Evolutionary conservation across 2,797 vertebrate species (phyloP).

Genomic region (Enteromius afrohamiltoni): DNA sequence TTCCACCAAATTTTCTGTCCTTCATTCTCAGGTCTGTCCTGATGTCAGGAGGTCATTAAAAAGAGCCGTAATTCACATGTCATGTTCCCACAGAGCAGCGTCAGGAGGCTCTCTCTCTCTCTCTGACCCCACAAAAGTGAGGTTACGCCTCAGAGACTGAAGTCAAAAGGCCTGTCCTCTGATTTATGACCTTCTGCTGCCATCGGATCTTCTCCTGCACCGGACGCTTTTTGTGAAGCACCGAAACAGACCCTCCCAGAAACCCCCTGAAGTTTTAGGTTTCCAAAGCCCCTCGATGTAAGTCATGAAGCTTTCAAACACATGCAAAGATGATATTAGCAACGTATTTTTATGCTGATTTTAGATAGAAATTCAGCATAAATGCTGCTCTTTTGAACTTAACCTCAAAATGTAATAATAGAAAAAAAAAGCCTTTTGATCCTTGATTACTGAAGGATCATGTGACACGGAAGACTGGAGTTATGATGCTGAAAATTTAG

Average conservation of each 20-base stretch:
- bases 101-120: conserved; percentile 47
- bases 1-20: conserved; percentile 55
- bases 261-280: conserved; percentile 34
- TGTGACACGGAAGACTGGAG: neutral
- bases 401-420: neutral
- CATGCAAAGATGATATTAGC: neutral
- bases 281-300: conserved; percentile 10
- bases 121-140: conserved; percentile 63
- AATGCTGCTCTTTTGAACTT: neutral
- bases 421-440: too few relatives aligned
- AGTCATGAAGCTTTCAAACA: conserved; percentile 22
- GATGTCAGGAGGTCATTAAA: conserved; percentile 68
- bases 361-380: neutral
- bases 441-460: neutral
- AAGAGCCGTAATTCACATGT: conserved; percentile 63
- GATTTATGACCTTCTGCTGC: conserved; percentile 77
- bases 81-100: conserved; percentile 68
- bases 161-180: conserved; percentile 73
- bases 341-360: neutral
- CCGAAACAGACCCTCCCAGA: conserved; percentile 44
- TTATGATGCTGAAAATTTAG: neutral
- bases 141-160: conserved; percentile 73
- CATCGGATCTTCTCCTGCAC: conserved; percentile 70
- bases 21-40: conserved; percentile 56
- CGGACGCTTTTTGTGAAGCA: conserved; percentile 69